Conservation (phyloP, 1,140 invertebrate species). For the Zelostemma sp. region DNA sequence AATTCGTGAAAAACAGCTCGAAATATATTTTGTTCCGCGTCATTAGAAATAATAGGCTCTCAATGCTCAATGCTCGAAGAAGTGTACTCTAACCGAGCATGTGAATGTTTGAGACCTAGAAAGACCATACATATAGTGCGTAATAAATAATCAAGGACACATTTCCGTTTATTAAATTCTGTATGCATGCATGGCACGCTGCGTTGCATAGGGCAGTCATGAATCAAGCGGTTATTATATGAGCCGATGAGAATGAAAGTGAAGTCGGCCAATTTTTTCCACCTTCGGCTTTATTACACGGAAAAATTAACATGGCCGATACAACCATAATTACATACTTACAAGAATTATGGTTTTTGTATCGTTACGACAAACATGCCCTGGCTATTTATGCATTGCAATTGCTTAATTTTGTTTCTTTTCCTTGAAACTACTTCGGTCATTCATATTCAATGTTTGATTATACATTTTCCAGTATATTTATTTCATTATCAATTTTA, state of each 20-base stretch:
- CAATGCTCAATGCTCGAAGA: not conserved
- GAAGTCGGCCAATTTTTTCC: slow-evolving; percentile 2
- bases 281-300: not conserved
- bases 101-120: slow-evolving; percentile 3
- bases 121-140: not conserved
- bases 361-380: too few species aligned
- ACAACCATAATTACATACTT: not conserved
- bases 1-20: too few species aligned
- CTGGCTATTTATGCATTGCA: too few species aligned
- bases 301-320: not conserved
- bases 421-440: too few species aligned
- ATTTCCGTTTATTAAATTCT: slow-evolving; percentile 8
- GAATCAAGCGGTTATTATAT: slow-evolving; percentile 7
- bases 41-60: not conserved
- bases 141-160: slow-evolving; percentile 8
- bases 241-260: slow-evolving; percentile 6
- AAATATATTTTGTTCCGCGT: not conserved
- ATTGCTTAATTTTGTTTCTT: too few species aligned
- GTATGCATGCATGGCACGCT: slow-evolving; percentile 3
- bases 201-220: slow-evolving; percentile 1
- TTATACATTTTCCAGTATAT: too few species aligned
- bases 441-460: too few species aligned
- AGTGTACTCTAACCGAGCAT: not conserved
- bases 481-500: too few species aligned
- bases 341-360: not conserved